A percentile compares a stretch with the other conserved stretches of the same genome.
phyloP scores from a whole-genome alignment of 2,113 vertebrate genomes.

The Ailurus styani region DNA sequence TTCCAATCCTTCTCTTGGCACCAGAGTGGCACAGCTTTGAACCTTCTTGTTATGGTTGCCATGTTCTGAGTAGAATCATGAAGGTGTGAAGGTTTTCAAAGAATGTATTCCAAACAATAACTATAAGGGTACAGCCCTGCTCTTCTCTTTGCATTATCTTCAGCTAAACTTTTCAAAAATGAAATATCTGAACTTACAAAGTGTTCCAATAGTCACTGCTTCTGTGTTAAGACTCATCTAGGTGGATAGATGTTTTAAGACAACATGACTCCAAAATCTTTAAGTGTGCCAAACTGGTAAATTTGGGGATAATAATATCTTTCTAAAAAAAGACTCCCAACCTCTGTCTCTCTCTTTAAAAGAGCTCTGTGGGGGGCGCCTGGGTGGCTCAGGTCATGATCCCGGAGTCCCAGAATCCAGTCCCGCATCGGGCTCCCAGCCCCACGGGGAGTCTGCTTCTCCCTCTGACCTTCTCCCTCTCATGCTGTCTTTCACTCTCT shows the following conservation, averaged over 20 bases:
- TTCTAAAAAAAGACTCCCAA: background rate
- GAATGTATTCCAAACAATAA: background rate
- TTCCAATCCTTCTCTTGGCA: background rate
- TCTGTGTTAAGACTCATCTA: background rate
- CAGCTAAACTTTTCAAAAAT: background rate
- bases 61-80: background rate
- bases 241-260: background rate
- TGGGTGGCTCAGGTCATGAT: too few species aligned
- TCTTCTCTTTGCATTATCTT: background rate
- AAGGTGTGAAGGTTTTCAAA: background rate
- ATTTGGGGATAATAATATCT: background rate
- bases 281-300: background rate
- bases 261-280: background rate
- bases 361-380: background rate
- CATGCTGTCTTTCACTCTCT: too few species aligned
- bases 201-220: background rate
- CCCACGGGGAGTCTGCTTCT: too few species aligned
- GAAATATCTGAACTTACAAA: background rate
- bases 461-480: too few species aligned
- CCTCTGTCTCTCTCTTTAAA: background rate
- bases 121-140: accelerated
- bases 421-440: too few species aligned
- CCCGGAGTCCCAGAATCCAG: too few species aligned
- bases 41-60: background rate
- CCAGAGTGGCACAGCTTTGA: background rate